Evolutionary conservation across 2,888 invertebrate genomes (phyloP).

Genomic region (Electrophaes corylata): DNA sequence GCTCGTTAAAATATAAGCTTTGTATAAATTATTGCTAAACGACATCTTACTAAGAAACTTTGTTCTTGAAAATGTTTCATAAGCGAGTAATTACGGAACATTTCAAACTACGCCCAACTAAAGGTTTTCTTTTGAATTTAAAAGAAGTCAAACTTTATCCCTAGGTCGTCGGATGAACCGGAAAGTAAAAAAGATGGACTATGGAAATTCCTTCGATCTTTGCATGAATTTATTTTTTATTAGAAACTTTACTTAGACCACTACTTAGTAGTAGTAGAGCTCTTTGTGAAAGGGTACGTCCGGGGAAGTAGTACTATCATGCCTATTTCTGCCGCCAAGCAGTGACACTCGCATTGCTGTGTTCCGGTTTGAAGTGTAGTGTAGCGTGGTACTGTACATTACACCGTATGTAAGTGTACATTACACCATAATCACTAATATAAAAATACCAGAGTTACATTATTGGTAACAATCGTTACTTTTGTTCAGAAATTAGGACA

Average conservation of each 20-base stretch:
- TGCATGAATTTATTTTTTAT: slow-evolving; percentile 13
- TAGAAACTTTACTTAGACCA: background rate
- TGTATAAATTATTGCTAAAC: slow-evolving; percentile 5
- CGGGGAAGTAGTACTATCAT: too few species aligned
- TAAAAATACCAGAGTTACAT: too few species aligned
- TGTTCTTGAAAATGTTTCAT: slow-evolving; percentile 12
- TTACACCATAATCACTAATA: too few species aligned
- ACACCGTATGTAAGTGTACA: too few species aligned
- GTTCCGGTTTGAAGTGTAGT: too few species aligned
- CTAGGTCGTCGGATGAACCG: slow-evolving; percentile 10
- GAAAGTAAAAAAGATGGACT: background rate
- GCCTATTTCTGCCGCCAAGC: too few species aligned
- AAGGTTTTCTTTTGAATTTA: slow-evolving; percentile 19
- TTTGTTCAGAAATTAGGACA: too few species aligned
- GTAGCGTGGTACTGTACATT: too few species aligned
- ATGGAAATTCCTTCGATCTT: background rate
- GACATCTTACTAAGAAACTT: background rate
- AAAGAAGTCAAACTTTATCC: slow-evolving; percentile 21
- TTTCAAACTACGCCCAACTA: slow-evolving; percentile 12
- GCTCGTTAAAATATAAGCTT: background rate
- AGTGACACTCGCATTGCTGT: too few species aligned
- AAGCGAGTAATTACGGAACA: slow-evolving; percentile 19
- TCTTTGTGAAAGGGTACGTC: too few species aligned
- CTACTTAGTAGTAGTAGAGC: too few species aligned
- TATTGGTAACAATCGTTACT: too few species aligned